phyloP scores from a whole-genome alignment of 2,888 invertebrate species.

The Blastobasis adustella region DNA sequence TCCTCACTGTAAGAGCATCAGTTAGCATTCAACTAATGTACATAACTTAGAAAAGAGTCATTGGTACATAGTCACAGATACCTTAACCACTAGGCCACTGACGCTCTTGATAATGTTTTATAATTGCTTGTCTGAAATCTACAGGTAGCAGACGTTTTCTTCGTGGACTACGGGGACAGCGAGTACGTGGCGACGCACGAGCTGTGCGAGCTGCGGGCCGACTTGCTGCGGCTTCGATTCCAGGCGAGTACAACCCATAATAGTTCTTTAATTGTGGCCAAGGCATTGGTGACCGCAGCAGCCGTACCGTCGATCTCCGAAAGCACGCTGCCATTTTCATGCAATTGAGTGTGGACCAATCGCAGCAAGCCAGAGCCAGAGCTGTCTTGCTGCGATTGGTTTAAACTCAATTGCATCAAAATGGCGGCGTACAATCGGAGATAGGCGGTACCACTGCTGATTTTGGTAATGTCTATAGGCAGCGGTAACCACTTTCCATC shows the following conservation, averaged over 20 bases:
- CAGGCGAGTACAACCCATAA: slow-evolving; percentile 35
- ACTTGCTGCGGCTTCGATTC: slow-evolving; percentile 82
- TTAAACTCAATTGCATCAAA: neutral
- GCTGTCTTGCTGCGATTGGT: neutral
- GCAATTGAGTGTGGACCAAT: too few species aligned
- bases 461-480: neutral
- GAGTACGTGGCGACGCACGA: slow-evolving; percentile 79
- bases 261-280: neutral
- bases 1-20: too few species aligned
- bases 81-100: too few species aligned
- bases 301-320: neutral
- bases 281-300: neutral
- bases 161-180: slow-evolving; percentile 91
- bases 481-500: too few species aligned
- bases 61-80: too few species aligned
- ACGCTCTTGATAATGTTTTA: too few species aligned
- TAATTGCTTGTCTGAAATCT: neutral
- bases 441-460: neutral
- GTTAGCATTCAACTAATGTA: too few species aligned
- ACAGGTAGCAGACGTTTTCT: slow-evolving; percentile 81
- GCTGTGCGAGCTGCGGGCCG: slow-evolving; percentile 83
- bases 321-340: too few species aligned
- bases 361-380: too few species aligned
- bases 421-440: too few species aligned
- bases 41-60: too few species aligned